These are phyloP conservation scores for Bovichtus variegatus DNA, from an alignment of 2,797 vertebrate species.

Conservation along the genomic window DNA sequence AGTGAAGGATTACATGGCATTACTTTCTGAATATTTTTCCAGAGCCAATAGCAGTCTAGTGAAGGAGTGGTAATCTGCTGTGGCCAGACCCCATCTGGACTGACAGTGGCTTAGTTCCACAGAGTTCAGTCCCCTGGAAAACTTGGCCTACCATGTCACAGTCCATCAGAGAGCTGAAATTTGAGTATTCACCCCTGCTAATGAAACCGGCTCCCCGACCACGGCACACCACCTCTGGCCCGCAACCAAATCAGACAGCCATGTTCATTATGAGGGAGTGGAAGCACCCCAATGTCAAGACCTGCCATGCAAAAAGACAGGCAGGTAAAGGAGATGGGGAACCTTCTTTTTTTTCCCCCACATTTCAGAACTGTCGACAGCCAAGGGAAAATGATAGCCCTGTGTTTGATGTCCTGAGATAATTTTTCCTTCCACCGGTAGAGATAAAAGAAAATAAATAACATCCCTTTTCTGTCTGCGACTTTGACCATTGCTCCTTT, in stretches of 20 bases:
- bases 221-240: constrained; percentile 64
- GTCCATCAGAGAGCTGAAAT: constrained; percentile 84
- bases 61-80: constrained; percentile 76
- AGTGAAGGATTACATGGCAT: constrained; percentile 77
- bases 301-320: constrained; percentile 73
- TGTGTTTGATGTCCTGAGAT: constrained; percentile 71
- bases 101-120: constrained; percentile 79
- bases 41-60: constrained; percentile 62
- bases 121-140: constrained; percentile 69
- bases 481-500: constrained; percentile 12
- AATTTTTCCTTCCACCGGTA: constrained; percentile 36
- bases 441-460: constrained; percentile 55
- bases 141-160: constrained; percentile 76
- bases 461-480: constrained; percentile 29
- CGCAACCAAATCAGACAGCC: constrained; percentile 66
- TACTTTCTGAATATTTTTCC: constrained; percentile 77
- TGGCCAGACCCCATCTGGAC: constrained; percentile 80
- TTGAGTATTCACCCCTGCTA: constrained; percentile 77
- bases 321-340: constrained; percentile 52
- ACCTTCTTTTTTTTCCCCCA: constrained; percentile 71
- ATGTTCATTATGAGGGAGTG: constrained; percentile 77
- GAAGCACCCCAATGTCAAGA: constrained; percentile 65
- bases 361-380: constrained; percentile 69
- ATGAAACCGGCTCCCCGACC: constrained; percentile 74
- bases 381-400: constrained; percentile 67